Base-by-base conservation (phyloP, 2,797 vertebrate genomes). In the Salarias fasciatus region DNA sequence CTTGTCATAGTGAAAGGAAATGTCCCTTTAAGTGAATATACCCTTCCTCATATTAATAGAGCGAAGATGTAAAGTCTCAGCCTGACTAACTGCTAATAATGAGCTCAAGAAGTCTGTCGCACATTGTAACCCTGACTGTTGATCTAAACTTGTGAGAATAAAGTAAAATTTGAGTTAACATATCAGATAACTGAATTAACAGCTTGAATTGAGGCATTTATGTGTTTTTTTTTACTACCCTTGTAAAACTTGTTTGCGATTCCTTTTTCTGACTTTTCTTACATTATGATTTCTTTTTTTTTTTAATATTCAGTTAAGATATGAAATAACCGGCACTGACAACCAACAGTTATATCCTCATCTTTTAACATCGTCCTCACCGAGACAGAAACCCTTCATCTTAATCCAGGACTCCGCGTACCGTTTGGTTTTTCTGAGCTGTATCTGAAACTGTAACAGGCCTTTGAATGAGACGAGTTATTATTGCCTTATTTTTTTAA, bases 401-500 rank as follows among this genome's bases (percentile, higher is more conserved):
- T 33, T 58, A 44, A 53, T 48, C 28, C 10, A 18, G n/a, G 40
- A 35, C 24, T 24, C 62, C 24, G 8, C 18, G 44, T 51, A 11
- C 15, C 47, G 29, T 53, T 57, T 18, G 5, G 12, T 75, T 55
- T 72, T 38, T 54, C 51, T 43, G 35, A 57, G 63, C 60, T 52
- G 30, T 66, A 72, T 72, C 29, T 83, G 28, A 65, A 83, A 73
- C 77, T 72, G 12, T 73, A 71, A 77, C 24, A 43, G 58, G 72
- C 71, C 59, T 83, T 83, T 65, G 62, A 90, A 80, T 78, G 65
- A 85, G 75, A 70, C 37, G 15, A 35, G 53, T 90, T 77, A 69
- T 85, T 71, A 79, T 82, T 91, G 91, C 89, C 88, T 92, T 91
- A 86, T 89, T 86, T 78, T 75, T 75, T 72, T 57, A 80, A 67